Percentiles rank a stretch among this genome's conserved stretches.
Conservation (phyloP, 1,140 invertebrate species). For the Chironomus tepperi region DNA sequence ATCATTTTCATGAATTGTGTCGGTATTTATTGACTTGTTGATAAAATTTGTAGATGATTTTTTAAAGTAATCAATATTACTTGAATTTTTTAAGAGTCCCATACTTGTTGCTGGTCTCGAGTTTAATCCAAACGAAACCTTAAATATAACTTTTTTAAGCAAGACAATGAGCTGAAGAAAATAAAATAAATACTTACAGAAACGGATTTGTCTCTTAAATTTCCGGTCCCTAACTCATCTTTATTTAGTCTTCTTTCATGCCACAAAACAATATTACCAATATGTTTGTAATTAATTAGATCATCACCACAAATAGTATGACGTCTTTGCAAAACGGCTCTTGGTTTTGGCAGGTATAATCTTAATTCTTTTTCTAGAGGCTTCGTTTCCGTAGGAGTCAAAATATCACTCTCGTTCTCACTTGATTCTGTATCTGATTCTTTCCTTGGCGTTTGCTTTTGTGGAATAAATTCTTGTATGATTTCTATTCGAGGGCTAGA, state of each 20-base stretch:
- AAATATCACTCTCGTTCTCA: slow-evolving; percentile 37
- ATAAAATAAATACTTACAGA: slow-evolving; percentile 38
- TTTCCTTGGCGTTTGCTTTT: slow-evolving; percentile 38
- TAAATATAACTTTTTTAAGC: slow-evolving; percentile 39
- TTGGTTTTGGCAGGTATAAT: slow-evolving; percentile 66
- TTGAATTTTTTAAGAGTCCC: slow-evolving; percentile 37
- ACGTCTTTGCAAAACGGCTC: slow-evolving; percentile 60
- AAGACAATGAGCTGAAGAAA: neutral
- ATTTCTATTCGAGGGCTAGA: slow-evolving; percentile 43
- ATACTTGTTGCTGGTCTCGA: slow-evolving; percentile 57
- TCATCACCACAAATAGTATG: slow-evolving; percentile 73
- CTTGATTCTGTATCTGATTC: slow-evolving; percentile 34
- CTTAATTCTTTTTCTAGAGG: slow-evolving; percentile 38
- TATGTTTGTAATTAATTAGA: slow-evolving; percentile 32
- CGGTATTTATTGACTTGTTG: slow-evolving; percentile 29
- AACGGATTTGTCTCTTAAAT: slow-evolving; percentile 53
- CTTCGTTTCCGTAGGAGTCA: slow-evolving; percentile 36
- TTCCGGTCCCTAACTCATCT: slow-evolving; percentile 39
- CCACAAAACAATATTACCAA: slow-evolving; percentile 33
- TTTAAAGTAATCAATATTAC: slow-evolving; percentile 27
- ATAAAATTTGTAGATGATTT: slow-evolving; percentile 25
- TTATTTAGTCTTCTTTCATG: slow-evolving; percentile 34
- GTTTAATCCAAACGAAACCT: slow-evolving; percentile 58
- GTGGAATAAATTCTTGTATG: no score
- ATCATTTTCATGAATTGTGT: slow-evolving; percentile 30